Evolutionary conservation across 1,140 invertebrate genomes (phyloP), one percentile per base, ranked within the genome.

Genomic region (Drosophila tsacasi): DNA sequence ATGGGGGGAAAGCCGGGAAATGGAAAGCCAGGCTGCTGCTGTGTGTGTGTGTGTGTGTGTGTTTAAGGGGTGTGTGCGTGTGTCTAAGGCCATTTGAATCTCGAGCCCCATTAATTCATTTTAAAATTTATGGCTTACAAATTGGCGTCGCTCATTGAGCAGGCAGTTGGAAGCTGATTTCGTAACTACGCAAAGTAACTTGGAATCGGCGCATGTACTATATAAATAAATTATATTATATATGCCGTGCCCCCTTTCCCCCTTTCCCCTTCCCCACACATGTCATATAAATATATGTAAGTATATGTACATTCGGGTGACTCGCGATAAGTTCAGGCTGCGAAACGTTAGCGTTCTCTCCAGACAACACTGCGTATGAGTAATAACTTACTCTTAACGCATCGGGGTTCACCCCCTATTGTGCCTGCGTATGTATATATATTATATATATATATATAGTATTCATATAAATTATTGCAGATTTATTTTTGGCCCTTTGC

Each of bases 111-210:
- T 89, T 90, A 89, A 89, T 90, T 89, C 74, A 84, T 76, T 89
- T 84, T 84, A 66, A 73, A 90, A 90, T 90, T 81, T 89, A 89
- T 89, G 66, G 85, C 84, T 64, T 79, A 89, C 81, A 90, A 84
- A 76, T 76, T 81, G 46, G 55, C 77, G 50, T 44, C 58, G 69
- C 63, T 82, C 79, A 68, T 78, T 82, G 64, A 32, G 55, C 44
- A 32, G 13, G 15, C 27, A 27, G 15, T 37, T 13, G 30, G 19
- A 9, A 54, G 17, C 30, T 72, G 60, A 72, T 68, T 76, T 76
- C 68, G 63, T 66, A 65, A 65, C 67, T 47, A 63, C 66, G 49
- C 9, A 21, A 64, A 19, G 30, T 32, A 32, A 19, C 7, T n/a
- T n/a, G n/a, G n/a, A n/a, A n/a, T n/a, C 17, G 57, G 21, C n/a